Conservation (phyloP, 2,797 vertebrate genomes). For the Emydoidea blandingii region DNA sequence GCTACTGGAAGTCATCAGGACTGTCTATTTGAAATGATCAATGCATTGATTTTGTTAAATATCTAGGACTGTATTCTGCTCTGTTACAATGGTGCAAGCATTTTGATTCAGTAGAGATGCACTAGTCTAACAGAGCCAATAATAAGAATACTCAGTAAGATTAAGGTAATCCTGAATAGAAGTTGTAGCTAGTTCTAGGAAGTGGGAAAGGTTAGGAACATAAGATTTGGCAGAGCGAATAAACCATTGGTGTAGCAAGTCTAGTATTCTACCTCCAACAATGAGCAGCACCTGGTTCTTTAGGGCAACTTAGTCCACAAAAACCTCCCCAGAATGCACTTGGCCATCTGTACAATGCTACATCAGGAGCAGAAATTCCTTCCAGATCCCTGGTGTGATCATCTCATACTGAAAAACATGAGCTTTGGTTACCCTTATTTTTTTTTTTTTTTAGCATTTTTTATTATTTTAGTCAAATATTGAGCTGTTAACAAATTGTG, state of each 20-base stretch:
- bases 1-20: too few relatives aligned
- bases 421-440: not conserved
- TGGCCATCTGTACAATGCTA: not conserved
- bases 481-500: not conserved
- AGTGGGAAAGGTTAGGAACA: not conserved
- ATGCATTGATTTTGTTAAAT: fast-evolving
- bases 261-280: not conserved
- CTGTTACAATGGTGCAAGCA: not conserved
- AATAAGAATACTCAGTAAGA: not conserved
- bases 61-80: not conserved
- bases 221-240: not conserved
- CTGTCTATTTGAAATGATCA: not conserved
- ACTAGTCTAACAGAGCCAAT: not conserved
- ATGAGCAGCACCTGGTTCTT: not conserved
- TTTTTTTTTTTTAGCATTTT: too few relatives aligned
- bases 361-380: not conserved
- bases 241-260: not conserved
- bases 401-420: not conserved
- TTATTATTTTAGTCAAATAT: not conserved
- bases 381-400: not conserved
- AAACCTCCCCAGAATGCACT: not conserved
- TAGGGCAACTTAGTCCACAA: not conserved
- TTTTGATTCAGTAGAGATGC: not conserved
- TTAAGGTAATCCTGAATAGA: not conserved
- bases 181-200: not conserved